Conservation (phyloP, 2,888 invertebrate genomes). For the Prosapia bicincta region DNA sequence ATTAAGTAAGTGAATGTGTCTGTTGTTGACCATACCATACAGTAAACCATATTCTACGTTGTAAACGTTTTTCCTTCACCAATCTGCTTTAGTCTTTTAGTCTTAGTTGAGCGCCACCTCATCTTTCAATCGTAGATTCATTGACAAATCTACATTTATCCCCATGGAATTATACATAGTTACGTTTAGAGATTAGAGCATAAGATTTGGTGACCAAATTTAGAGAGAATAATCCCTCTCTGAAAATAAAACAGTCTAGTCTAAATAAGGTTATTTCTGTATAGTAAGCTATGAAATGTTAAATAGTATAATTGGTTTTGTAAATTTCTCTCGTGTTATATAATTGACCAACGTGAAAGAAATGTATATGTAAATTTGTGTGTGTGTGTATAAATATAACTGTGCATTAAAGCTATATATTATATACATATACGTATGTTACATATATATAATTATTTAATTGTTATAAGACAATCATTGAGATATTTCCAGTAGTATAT, state of each 20-base stretch:
- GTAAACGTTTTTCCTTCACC: neutral
- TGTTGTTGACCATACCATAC: neutral
- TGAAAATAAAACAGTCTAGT: neutral
- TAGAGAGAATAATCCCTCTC: neutral
- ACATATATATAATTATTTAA: neutral
- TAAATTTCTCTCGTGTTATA: neutral
- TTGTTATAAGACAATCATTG: conserved; percentile 26
- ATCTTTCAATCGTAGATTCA: neutral
- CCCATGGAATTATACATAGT: neutral
- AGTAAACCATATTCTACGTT: neutral
- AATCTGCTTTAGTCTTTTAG: neutral
- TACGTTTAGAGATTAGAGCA: neutral
- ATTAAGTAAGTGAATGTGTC: neutral
- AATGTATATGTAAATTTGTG: too few relatives aligned
- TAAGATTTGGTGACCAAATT: neutral
- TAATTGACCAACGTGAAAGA: neutral
- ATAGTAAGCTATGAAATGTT: neutral
- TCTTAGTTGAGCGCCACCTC: neutral
- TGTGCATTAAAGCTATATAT: too few relatives aligned
- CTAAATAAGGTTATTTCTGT: neutral
- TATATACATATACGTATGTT: too few relatives aligned
- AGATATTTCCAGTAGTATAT: conserved; percentile 22
- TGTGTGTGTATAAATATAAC: too few relatives aligned
- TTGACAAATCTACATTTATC: neutral
- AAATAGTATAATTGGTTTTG: neutral